Conservation (phyloP, 2,888 invertebrate species). For the Norana najaformis region DNA sequence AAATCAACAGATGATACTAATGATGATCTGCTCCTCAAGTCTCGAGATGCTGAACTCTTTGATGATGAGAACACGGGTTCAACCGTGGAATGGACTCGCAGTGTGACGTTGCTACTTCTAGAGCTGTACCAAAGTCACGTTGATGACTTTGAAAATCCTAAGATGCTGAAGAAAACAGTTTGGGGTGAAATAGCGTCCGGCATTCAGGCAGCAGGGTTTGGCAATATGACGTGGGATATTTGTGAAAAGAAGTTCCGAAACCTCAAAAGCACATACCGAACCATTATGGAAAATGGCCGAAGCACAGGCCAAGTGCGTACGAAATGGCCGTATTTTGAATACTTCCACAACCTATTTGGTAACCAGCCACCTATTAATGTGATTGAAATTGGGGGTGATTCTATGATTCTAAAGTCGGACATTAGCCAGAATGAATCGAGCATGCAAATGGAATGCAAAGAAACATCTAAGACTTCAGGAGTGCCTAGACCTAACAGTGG, state of each 20-base stretch:
- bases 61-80: slow-evolving; percentile 16
- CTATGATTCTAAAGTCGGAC: neutral
- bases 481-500: neutral
- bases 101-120: slow-evolving; percentile 16
- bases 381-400: neutral
- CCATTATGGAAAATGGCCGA: slow-evolving; percentile 17
- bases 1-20: neutral
- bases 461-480: neutral
- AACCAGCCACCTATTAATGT: neutral
- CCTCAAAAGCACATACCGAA: slow-evolving; percentile 16
- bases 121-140: slow-evolving; percentile 1
- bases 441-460: neutral
- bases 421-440: neutral
- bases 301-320: neutral
- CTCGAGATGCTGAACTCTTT: neutral
- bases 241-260: slow-evolving; percentile 23
- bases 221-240: slow-evolving; percentile 4
- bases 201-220: slow-evolving; percentile 1
- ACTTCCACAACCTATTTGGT: slow-evolving; percentile 16
- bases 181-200: neutral
- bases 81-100: slow-evolving; percentile 14
- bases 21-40: neutral
- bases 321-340: slow-evolving; percentile 21
- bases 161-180: slow-evolving; percentile 3
- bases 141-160: neutral